Evolutionary conservation across 1,140 invertebrate genomes (phyloP), one percentile per base, ranked within the genome.

Genomic region (Phymastichus coffea): DNA sequence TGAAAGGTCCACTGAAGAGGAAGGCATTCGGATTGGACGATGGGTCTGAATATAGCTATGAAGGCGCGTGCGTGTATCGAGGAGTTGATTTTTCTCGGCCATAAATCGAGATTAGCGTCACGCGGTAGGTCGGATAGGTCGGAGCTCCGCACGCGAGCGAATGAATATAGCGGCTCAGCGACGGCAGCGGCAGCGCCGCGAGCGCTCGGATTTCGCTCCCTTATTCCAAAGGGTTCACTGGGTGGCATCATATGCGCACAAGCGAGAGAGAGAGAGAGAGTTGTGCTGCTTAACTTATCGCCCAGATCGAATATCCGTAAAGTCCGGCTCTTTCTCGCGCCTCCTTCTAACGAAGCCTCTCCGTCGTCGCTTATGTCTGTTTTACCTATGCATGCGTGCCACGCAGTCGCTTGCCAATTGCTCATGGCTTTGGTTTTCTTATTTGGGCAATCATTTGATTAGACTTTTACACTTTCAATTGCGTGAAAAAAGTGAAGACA

Each of bases 51-150:
- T n/a, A n/a, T n/a, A 19, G 38, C 38, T 19, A 19, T n/a, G 55
- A 48, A 48, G 46, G 17, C 15, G 14, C 30, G 6, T 22, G 1
- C 19, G 4, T 2, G 41, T 61, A 68, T 68, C 66, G 64, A 64
- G 46, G 53, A 69, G 70, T 68, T 66, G 63, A 69, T 65, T 68
- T 70, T 73, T 71, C 67, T 66, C 46, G 33, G 52, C 30, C 56
- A 57, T 68, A 70, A 71, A 69, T 71, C 57, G 65, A 70, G 70
- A 72, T 74, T 71, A 74, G 67, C 64, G 66, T 63, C 67, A 68
- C 66, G 72, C 69, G 70, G 70, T 72, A 71, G 70, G 72, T 74
- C 68, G 65, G 56, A 56, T n/a, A n/a, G n/a, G n/a, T n/a, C 63
- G 63, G 64, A 63, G 62, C 64, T 7, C 33, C 20, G 35, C 51